phyloP scores from a whole-genome alignment of 1,140 invertebrate species.

The Chrysomallon squamiferum region DNA sequence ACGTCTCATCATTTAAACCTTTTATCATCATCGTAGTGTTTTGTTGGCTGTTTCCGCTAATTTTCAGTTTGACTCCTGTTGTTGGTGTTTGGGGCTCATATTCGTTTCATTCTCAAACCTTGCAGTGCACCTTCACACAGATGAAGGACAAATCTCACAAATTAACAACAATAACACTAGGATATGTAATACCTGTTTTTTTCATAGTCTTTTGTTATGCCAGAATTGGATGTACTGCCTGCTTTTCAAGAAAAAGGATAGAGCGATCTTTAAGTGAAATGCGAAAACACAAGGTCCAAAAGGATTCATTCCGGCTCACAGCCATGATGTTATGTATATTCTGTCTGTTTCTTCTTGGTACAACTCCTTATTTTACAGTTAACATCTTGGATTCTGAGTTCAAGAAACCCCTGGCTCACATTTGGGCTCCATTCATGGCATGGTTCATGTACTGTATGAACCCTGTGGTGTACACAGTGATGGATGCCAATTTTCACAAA shows the following conservation, averaged over 20 bases:
- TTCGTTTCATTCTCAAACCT: constrained; percentile 38
- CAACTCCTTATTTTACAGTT: constrained; percentile 44
- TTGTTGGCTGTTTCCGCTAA: constrained; percentile 45
- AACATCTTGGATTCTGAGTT: constrained; percentile 39
- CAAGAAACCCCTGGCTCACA: constrained; percentile 33
- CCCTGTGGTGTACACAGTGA: constrained; percentile 44
- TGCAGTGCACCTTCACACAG: constrained; percentile 48
- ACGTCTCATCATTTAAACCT: constrained; percentile 26
- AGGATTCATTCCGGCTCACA: constrained; percentile 37
- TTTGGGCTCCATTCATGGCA: constrained; percentile 38
- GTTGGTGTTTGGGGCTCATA: constrained; percentile 45
- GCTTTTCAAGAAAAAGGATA: constrained; percentile 35
- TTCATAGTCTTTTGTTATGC: constrained; percentile 53
- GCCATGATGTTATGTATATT: constrained; percentile 53
- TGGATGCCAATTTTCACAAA: constrained; percentile 41
- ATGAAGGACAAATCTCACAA: constrained; percentile 41
- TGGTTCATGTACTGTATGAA: constrained; percentile 45
- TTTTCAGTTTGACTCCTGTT: constrained; percentile 42
- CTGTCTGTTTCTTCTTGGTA: constrained; percentile 39
- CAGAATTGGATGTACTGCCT: constrained; percentile 48
- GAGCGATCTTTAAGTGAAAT: constrained; percentile 30
- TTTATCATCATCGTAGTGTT: constrained; percentile 30
- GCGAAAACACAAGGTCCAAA: constrained; percentile 24
- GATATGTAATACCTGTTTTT: constrained; percentile 48
- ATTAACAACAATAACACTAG: constrained; percentile 41